Conservation (phyloP, 2,113 vertebrate genomes). For the Urocitellus parryii region DNA sequence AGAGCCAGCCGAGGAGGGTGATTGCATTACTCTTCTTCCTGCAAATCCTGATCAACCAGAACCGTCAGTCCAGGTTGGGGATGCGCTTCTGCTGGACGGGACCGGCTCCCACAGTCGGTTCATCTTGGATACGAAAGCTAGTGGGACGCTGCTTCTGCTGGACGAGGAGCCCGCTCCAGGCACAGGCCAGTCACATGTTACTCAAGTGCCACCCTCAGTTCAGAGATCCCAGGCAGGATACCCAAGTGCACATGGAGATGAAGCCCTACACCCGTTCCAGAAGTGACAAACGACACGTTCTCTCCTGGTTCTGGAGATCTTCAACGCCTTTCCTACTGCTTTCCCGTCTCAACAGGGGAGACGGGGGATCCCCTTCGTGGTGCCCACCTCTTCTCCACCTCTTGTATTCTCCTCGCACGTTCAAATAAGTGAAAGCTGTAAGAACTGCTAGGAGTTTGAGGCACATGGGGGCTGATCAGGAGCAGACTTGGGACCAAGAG, state of each 20-base stretch:
- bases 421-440: neutral
- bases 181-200: neutral
- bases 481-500: neutral
- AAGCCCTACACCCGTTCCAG: neutral
- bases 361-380: neutral
- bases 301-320: neutral
- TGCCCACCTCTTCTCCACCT: neutral
- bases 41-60: conserved; percentile 41
- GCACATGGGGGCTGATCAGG: neutral
- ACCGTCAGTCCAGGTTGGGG: neutral
- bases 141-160: neutral
- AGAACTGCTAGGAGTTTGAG: neutral
- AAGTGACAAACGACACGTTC: neutral
- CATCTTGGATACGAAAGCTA: neutral
- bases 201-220: neutral
- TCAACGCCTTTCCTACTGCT: neutral
- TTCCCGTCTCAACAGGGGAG: neutral
- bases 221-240: neutral
- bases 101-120: neutral
- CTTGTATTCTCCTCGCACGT: neutral
- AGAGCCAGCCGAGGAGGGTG: neutral
- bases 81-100: rapidly evolving
- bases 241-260: neutral
- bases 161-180: neutral
- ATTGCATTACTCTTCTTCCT: conserved; percentile 56